phyloP scores from a whole-genome alignment of 2,888 invertebrate species.

The Erannis defoliaria region DNA sequence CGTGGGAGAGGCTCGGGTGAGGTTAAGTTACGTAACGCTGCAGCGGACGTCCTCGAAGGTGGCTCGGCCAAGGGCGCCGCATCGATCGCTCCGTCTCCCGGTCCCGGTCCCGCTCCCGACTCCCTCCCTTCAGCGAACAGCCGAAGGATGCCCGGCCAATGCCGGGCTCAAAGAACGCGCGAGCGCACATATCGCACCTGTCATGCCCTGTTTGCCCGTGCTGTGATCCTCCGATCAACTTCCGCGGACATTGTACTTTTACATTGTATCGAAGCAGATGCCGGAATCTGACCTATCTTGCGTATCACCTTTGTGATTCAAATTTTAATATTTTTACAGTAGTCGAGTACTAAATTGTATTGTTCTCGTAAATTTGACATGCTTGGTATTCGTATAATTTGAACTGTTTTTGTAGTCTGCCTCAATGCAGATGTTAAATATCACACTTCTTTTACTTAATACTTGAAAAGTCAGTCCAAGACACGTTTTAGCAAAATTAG shows the following conservation, averaged over 20 bases:
- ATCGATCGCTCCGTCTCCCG: slow-evolving; percentile 63
- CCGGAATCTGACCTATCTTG: background rate
- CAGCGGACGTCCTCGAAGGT: slow-evolving; percentile 71
- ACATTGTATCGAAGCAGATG: background rate
- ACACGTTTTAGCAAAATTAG: no score
- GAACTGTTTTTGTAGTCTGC: no score
- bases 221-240: background rate
- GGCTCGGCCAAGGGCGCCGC: slow-evolving; percentile 81
- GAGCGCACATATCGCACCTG: slow-evolving; percentile 50
- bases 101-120: slow-evolving; percentile 42
- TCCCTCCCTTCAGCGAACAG: slow-evolving; percentile 38
- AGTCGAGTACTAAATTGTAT: no score
- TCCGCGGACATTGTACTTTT: background rate
- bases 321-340: no score
- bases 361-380: no score
- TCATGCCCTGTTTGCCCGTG: background rate
- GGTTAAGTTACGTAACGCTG: slow-evolving; percentile 70
- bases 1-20: slow-evolving; percentile 23
- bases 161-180: slow-evolving; percentile 47
- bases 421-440: no score
- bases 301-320: no score
- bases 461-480: no score
- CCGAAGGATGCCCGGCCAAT: slow-evolving; percentile 37
- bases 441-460: no score
- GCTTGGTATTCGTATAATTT: no score